A percentile compares a stretch with the other conserved stretches of the same genome.
phyloP scores from a whole-genome alignment of 2,888 invertebrate species.

The Drosophila vallismaia region DNA sequence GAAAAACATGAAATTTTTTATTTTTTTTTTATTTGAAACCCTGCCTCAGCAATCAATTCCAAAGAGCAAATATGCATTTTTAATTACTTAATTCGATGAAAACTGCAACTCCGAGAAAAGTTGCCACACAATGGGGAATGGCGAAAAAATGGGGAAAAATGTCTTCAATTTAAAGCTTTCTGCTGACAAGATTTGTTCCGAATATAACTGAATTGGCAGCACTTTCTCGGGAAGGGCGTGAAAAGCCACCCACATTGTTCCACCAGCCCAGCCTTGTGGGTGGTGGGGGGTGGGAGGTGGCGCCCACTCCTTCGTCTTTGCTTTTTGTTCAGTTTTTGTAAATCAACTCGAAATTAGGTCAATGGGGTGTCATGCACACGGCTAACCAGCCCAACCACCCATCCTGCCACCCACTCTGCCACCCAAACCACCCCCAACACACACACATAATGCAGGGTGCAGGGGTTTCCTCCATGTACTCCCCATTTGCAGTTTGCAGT shows the following conservation, averaged over 20 bases:
- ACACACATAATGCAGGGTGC: constrained; percentile 10
- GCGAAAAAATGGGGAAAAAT: background rate
- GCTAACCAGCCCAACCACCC: constrained; percentile 16
- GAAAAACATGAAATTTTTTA: background rate
- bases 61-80: background rate
- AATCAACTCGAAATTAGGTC: constrained; percentile 81
- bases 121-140: background rate
- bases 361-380: constrained; percentile 74
- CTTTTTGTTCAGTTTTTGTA: constrained; percentile 58
- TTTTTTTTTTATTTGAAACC: background rate
- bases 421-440: constrained; percentile 7
- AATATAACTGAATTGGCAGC: constrained; percentile 18
- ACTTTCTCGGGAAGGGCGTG: constrained; percentile 53
- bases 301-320: constrained; percentile 16
- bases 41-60: background rate
- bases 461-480: constrained; percentile 31
- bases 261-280: constrained; percentile 15
- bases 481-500: constrained; percentile 34
- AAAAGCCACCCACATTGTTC: constrained; percentile 40
- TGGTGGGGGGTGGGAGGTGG: too few relatives aligned
- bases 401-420: constrained; percentile 1
- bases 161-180: background rate
- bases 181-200: background rate
- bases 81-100: background rate
- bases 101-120: background rate